Evolutionary conservation across 2,797 vertebrate genomes (phyloP).

Genomic region (Typhlichthys subterraneus): DNA sequence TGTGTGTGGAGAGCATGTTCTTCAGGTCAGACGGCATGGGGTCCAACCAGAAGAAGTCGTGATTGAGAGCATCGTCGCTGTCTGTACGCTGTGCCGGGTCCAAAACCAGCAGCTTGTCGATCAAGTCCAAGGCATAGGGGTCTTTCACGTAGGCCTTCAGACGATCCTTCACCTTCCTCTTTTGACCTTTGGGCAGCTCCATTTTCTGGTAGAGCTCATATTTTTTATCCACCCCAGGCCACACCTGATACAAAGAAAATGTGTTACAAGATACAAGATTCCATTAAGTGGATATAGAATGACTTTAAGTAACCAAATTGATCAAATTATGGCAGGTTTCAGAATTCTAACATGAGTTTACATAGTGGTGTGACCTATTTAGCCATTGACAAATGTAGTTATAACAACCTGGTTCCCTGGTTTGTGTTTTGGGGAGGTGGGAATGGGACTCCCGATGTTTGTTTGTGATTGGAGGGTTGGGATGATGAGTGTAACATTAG

Average conservation of each 20-base stretch:
- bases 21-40: conserved; percentile 98
- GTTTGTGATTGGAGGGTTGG: too few relatives aligned
- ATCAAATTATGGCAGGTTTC: too few relatives aligned
- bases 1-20: conserved; percentile 97
- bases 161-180: conserved; percentile 96
- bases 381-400: too few relatives aligned
- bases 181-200: conserved; percentile 95
- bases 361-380: too few relatives aligned
- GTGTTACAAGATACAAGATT: not conserved
- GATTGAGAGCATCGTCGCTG: conserved; percentile 95
- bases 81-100: conserved; percentile 90
- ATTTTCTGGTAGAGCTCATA: conserved; percentile 96
- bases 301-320: too few relatives aligned
- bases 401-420: too few relatives aligned
- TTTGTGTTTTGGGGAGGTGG: too few relatives aligned
- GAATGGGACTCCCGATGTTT: too few relatives aligned
- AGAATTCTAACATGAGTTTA: too few relatives aligned
- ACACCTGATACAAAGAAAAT: conserved; percentile 76
- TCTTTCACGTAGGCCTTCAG: conserved; percentile 97
- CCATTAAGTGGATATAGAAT: too few relatives aligned
- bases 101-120: conserved; percentile 93
- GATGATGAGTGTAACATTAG: too few relatives aligned
- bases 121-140: conserved; percentile 91
- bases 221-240: conserved; percentile 93
- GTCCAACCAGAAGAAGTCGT: conserved; percentile 99